A percentile compares a stretch with the other conserved stretches of the same genome.
Conservation (phyloP, 2,888 invertebrate species). For the Synanthedon myopaeformis region DNA sequence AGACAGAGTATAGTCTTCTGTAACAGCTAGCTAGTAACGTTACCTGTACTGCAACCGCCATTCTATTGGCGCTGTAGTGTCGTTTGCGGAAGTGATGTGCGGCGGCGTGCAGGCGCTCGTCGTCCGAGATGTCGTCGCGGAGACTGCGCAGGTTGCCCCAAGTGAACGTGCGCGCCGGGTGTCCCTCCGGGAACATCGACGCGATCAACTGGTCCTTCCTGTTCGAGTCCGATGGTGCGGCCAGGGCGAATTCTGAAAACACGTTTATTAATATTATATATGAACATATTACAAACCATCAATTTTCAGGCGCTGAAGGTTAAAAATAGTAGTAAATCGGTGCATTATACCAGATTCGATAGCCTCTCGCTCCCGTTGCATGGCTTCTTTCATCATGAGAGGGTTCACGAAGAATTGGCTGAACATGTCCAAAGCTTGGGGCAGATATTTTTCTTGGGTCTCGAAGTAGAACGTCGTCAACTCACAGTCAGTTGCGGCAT, state of each 20-base stretch:
- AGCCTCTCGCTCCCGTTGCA: constrained; percentile 87
- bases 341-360: constrained; percentile 80
- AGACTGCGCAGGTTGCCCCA: constrained; percentile 88
- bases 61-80: constrained; percentile 88
- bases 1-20: no score
- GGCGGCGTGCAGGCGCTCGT: constrained; percentile 73
- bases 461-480: constrained; percentile 91
- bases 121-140: constrained; percentile 74
- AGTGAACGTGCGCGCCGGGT: constrained; percentile 81
- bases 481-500: constrained; percentile 90
- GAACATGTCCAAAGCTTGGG: constrained; percentile 84
- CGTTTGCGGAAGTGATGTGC: constrained; percentile 80
- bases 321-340: no score
- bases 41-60: constrained; percentile 88
- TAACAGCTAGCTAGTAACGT: constrained; percentile 1
- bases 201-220: constrained; percentile 83
- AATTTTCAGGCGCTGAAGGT: no score
- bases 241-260: constrained; percentile 82
- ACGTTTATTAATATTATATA: no score
- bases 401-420: constrained; percentile 90
- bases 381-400: constrained; percentile 84
- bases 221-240: constrained; percentile 78
- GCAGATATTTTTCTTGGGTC: constrained; percentile 82
- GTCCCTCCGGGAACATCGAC: constrained; percentile 74
- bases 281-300: no score